A percentile compares a stretch with the other conserved stretches of the same genome.
phyloP scores from a whole-genome alignment of 30 jellyfish, hydroid and myxozoan genomes.

The Mastigias papua region DNA sequence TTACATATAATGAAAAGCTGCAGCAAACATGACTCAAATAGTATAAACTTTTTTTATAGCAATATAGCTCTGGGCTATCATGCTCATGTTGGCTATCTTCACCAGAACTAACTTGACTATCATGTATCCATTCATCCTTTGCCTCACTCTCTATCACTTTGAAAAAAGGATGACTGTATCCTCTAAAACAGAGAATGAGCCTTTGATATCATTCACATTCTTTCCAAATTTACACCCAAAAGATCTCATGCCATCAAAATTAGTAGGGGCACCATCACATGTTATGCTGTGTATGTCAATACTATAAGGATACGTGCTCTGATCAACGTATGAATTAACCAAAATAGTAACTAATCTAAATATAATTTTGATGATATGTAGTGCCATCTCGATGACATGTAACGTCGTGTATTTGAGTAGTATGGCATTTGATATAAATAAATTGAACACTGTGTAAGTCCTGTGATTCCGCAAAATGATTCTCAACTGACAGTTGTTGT shows the following conservation, averaged over 20 bases:
- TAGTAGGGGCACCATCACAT: slow-evolving; percentile 23
- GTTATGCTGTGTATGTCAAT: slow-evolving; percentile 4
- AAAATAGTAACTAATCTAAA: background rate
- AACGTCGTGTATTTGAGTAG: background rate
- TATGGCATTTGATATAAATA: background rate
- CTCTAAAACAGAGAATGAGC: slow-evolving; percentile 1
- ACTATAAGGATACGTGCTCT: background rate
- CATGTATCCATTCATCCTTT: background rate
- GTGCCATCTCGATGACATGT: background rate
- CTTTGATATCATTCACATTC: slow-evolving; percentile 3
- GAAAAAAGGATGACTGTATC: background rate
- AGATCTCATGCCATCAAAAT: slow-evolving; percentile 30
- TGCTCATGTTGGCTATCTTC: background rate
- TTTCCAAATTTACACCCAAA: slow-evolving; percentile 30
- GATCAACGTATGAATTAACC: background rate
- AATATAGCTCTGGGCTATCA: background rate
- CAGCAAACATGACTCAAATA: slow-evolving; percentile 31
- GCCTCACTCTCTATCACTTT: background rate
- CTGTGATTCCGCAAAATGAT: background rate
- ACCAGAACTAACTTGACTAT: too few species aligned
- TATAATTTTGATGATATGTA: background rate
- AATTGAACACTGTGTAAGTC: background rate
- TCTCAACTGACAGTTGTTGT: background rate
- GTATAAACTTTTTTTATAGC: slow-evolving; percentile 33
- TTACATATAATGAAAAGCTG: slow-evolving; percentile 14